These are phyloP conservation scores for Chiridota heheva DNA, from an alignment of 35 echinoderm and acorn worm genomes.

Conservation along the genomic window DNA sequence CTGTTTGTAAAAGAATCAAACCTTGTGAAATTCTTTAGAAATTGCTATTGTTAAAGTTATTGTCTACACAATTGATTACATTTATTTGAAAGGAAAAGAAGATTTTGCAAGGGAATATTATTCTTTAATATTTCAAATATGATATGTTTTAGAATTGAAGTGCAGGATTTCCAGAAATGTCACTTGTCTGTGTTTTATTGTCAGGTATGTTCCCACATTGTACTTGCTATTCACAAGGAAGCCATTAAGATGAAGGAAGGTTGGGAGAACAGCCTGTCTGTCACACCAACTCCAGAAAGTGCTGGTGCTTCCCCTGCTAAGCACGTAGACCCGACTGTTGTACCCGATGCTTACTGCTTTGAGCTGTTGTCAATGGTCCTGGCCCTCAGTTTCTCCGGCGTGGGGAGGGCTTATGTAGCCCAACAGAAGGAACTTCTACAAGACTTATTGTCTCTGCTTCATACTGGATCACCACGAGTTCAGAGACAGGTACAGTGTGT, in stretches of 20 bases:
- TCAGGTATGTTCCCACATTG: conserved; percentile 93
- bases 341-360: conserved; percentile 96
- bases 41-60: no score
- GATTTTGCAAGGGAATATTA: no score
- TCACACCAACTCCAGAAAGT: neutral
- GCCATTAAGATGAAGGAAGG: conserved; percentile 85
- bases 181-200: neutral
- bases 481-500: conserved; percentile 86
- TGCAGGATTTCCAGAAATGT: neutral
- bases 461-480: conserved; percentile 90
- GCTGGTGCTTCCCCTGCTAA: neutral
- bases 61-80: no score
- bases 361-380: conserved; percentile 98
- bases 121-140: no score
- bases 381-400: conserved; percentile 88
- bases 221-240: conserved; percentile 95
- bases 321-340: neutral
- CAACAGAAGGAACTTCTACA: conserved; percentile 80
- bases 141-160: no score
- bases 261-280: conserved; percentile 73
- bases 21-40: no score
- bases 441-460: conserved; percentile 82
- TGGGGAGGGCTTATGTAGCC: conserved; percentile 87
- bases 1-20: no score
- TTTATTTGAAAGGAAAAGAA: no score